A percentile compares a stretch with the other conserved stretches of the same genome.
Conservation (phyloP, 53 echinoderm and acorn worm species). For the Zoroaster sp. region DNA sequence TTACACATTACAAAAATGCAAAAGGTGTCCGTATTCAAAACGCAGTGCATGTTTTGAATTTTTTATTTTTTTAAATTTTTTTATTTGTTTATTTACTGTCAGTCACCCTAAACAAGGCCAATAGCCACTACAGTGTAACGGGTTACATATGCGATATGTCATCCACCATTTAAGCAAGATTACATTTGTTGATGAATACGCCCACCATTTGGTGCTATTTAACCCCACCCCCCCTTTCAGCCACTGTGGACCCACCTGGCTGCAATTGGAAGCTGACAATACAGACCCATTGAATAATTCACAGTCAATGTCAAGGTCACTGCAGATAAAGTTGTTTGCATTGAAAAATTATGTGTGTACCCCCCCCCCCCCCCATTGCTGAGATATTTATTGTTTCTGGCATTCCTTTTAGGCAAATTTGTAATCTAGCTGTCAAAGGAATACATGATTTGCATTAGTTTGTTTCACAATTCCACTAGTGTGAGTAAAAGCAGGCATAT, state of each 20-base stretch:
- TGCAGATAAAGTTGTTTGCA: not conserved
- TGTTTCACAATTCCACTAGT: not conserved
- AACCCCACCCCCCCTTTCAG: not conserved
- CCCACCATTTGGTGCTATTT: no score
- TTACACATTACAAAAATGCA: no score
- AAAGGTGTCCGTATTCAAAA: no score
- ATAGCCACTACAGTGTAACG: no score
- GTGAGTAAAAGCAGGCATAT: slow-evolving; percentile 31
- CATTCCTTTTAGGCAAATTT: slow-evolving; percentile 33
- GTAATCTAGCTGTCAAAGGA: slow-evolving; percentile 9
- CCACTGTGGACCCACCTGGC: not conserved
- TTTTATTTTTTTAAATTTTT: no score
- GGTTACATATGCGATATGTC: no score
- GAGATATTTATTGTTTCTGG: slow-evolving; percentile 4
- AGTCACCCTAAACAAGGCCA: no score
- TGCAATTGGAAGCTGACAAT: not conserved
- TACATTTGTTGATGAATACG: no score
- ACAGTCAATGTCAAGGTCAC: not conserved
- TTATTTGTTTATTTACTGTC: no score
- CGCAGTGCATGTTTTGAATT: no score
- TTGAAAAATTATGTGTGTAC: not conserved
- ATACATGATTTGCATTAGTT: slow-evolving; percentile 16
- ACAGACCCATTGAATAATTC: not conserved
- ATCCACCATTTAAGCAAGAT: no score
- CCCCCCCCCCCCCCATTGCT: not conserved